Base-by-base conservation (phyloP, 2,888 invertebrate genomes). In the Camptogramma bilineatum region DNA sequence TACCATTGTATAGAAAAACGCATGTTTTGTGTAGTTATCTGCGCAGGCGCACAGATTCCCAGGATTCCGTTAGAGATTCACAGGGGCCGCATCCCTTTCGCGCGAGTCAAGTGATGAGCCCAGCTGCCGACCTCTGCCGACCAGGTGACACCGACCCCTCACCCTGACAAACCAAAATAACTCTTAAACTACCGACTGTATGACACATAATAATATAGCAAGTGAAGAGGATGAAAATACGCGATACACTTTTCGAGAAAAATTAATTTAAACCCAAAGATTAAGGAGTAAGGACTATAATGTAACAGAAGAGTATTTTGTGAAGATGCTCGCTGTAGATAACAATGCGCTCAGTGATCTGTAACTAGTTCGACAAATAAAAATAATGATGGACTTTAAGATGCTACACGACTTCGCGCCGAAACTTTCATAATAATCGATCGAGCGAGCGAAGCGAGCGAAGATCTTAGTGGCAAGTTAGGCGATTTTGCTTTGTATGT, bases 31-130 rank as follows among this genome's bases (percentile, higher is more conserved):
- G 55, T 34, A 52, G 56, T 81, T 85, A 81, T 86, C 81, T 85
- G 77, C 78, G 83, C 79, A 77, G 79, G 83, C 81, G 84, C 85
- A 83, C 81, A 79, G 76, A 76, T 83, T 85, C 87, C 83, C 86
- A 85, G 83, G 87, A 85, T 85, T 81, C 88, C 87, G 90, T 88
- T 86, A 83, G 81, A 74, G 70, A 84, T 90, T 89, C 90, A 84
- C 90, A 90, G 85, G 87, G 82, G 81, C 77, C 82, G 84, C 91
- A 91, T 90, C 92, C 92, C 91, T 91, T 91, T 90, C 85, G 85
- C 80, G 77, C 82, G 89, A 90, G 91, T 90, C 92, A 91, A 91
- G 92, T 91, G 92, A 91, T 86, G 88, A 81, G 83, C 79, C 81
- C 91, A 86, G 85, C 87, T 84, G 86, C 85, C 85, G 83, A 83